These are phyloP conservation scores for Leucoma salicis DNA, from an alignment of 2,888 invertebrate species.

Conservation along the genomic window DNA sequence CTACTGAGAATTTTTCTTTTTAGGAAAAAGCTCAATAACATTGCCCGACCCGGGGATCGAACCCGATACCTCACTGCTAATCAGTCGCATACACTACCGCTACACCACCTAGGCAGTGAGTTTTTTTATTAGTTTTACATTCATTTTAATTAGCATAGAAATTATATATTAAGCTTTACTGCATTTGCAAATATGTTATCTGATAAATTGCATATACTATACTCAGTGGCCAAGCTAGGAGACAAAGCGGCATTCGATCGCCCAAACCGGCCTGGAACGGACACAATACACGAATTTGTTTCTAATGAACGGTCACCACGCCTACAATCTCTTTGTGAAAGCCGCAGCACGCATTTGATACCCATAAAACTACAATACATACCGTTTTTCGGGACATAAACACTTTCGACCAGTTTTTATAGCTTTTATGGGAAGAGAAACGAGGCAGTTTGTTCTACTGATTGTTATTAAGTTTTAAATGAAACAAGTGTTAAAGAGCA, in stretches of 20 bases:
- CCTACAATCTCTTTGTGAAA: slow-evolving; percentile 30
- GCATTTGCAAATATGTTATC: slow-evolving; percentile 2
- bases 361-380: slow-evolving; percentile 14
- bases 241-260: slow-evolving; percentile 35
- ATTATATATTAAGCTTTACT: no score
- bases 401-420: not conserved
- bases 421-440: not conserved
- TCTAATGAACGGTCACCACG: slow-evolving; percentile 56
- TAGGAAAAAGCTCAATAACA: no score
- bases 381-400: slow-evolving; percentile 26
- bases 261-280: slow-evolving; percentile 9
- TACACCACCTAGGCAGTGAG: no score
- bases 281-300: slow-evolving; percentile 60
- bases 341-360: slow-evolving; percentile 14
- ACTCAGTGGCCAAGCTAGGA: slow-evolving; percentile 13
- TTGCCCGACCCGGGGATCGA: no score
- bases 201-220: slow-evolving; percentile 18
- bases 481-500: not conserved
- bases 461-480: not conserved
- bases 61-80: no score
- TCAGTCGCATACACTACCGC: no score
- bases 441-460: not conserved
- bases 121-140: no score
- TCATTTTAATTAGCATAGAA: no score
- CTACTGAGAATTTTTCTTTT: no score